Conservation (phyloP, 1,140 invertebrate species). For the Gyrodactylus salaris region DNA sequence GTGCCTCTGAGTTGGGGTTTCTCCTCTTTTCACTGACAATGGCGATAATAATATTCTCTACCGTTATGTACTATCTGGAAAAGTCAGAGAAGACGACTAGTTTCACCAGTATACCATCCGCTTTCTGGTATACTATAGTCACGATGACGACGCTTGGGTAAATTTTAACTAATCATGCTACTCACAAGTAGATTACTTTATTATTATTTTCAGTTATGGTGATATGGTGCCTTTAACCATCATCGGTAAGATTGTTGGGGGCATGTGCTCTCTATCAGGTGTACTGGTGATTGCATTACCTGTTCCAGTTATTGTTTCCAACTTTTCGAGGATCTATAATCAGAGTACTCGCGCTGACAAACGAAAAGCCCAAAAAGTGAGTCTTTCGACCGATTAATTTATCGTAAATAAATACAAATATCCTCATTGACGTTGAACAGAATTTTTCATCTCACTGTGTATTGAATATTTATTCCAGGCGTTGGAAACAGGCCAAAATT, state of each 20-base stretch:
- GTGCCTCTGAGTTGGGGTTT: conserved; percentile 79
- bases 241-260: conserved; percentile 92
- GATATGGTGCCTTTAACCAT: conserved; percentile 84
- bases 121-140: conserved; percentile 93
- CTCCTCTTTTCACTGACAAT: conserved; percentile 81
- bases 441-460: neutral
- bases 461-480: neutral
- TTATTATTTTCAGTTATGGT: conserved; percentile 34
- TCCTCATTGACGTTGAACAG: neutral
- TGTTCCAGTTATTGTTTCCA: conserved; percentile 93
- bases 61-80: conserved; percentile 88
- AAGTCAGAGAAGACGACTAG: conserved; percentile 62
- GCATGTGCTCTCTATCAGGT: conserved; percentile 87
- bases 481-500: neutral
- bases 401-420: neutral
- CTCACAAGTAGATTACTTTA: neutral
- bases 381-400: no score
- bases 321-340: conserved; percentile 96
- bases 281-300: conserved; percentile 40
- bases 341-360: conserved; percentile 78
- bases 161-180: conserved; percentile 13
- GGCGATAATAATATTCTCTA: conserved; percentile 92
- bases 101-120: conserved; percentile 84
- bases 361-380: conserved; percentile 19
- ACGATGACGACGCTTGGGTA: conserved; percentile 84